A percentile compares a stretch with the other conserved stretches of the same genome.
Evolutionary conservation across 2,888 invertebrate species (phyloP).

Genomic region (Rhogogaster chlorosoma): DNA sequence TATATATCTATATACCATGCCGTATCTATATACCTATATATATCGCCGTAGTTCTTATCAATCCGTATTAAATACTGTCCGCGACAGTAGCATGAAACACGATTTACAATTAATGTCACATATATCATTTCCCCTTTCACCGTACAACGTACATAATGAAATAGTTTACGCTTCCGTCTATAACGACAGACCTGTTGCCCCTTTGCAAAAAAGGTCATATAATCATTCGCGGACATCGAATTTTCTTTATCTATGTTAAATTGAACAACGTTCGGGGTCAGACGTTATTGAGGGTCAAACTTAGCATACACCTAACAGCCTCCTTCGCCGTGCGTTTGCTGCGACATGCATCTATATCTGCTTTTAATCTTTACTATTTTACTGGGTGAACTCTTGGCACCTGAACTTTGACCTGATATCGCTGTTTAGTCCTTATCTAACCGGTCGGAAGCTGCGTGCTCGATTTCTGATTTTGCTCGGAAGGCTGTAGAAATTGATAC

Average conservation of each 20-base stretch:
- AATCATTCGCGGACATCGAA: neutral
- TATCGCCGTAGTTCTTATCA: neutral
- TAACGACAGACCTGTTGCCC: neutral
- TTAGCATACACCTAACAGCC: neutral
- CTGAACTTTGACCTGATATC: neutral
- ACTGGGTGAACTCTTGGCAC: neutral
- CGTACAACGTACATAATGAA: neutral
- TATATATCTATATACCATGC: neutral
- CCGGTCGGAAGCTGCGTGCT: neutral
- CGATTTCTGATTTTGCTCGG: neutral
- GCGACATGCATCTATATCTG: neutral
- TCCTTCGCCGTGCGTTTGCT: neutral
- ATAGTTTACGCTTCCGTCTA: neutral
- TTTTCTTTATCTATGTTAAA: neutral
- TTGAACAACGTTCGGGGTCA: neutral
- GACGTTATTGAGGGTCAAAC: neutral
- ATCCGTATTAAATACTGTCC: neutral
- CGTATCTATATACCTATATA: neutral
- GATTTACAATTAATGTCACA: neutral
- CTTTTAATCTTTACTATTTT: neutral
- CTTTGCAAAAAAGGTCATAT: neutral
- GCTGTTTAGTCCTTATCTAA: constrained; percentile 6
- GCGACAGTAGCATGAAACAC: neutral
- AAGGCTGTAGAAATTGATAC: neutral
- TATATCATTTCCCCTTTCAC: neutral